Conservation (phyloP, 1,140 invertebrate genomes). For the Penaeus japonicus region DNA sequence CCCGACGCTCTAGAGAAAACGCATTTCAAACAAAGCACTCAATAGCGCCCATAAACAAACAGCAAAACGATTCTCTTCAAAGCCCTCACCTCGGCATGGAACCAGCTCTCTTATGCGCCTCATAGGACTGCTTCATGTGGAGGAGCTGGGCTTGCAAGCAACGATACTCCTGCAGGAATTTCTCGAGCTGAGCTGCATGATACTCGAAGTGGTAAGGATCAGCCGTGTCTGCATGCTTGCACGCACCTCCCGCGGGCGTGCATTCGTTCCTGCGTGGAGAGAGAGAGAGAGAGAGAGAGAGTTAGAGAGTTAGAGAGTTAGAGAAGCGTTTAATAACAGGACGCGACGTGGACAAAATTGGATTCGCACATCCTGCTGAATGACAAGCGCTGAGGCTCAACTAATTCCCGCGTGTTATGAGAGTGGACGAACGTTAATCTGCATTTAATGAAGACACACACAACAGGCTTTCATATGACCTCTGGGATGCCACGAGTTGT, state of each 20-base stretch:
- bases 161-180: slow-evolving; percentile 45
- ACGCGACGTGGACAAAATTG: too few relatives aligned
- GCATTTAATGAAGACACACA: neutral
- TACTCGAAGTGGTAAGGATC: slow-evolving; percentile 45
- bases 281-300: neutral
- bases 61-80: too few relatives aligned
- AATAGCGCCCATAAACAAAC: neutral
- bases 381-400: too few relatives aligned
- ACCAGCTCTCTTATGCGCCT: slow-evolving; percentile 38
- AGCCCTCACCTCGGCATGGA: slow-evolving; percentile 27
- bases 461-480: neutral
- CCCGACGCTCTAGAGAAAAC: neutral
- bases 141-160: slow-evolving; percentile 34
- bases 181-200: slow-evolving; percentile 41
- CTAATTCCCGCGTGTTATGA: too few relatives aligned
- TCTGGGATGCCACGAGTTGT: neutral
- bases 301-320: neutral
- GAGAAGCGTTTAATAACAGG: too few relatives aligned
- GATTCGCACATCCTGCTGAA: too few relatives aligned
- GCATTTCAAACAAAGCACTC: neutral
- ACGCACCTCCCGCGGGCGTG: neutral
- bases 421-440: too few relatives aligned
- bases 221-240: neutral
- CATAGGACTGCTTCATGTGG: slow-evolving; percentile 48
- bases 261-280: neutral